Conservation (phyloP, 2,888 invertebrate genomes). For the Lasioglossum zephyrum region DNA sequence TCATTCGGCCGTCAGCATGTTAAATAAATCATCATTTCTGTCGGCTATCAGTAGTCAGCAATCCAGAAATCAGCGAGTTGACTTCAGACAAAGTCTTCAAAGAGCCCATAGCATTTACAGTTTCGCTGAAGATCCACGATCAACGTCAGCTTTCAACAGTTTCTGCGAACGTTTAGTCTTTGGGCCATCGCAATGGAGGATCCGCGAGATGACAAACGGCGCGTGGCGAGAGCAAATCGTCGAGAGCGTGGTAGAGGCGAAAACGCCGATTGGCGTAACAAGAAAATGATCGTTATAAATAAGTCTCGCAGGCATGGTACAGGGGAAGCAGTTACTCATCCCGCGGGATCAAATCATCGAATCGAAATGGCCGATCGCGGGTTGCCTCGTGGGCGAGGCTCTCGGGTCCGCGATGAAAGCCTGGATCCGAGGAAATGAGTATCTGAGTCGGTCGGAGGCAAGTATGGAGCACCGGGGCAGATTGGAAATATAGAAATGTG, state of each 20-base stretch:
- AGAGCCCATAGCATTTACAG: not conserved
- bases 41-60: not conserved
- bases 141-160: not conserved
- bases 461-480: not conserved
- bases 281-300: constrained; percentile 24
- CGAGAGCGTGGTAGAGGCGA: not conserved
- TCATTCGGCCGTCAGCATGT: not conserved
- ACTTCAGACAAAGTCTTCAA: not conserved
- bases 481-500: constrained; percentile 38
- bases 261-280: constrained; percentile 29
- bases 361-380: not conserved
- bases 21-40: not conserved
- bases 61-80: not conserved
- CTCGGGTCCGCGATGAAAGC: constrained; percentile 17
- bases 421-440: constrained; percentile 19
- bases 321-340: not conserved
- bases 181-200: constrained; percentile 10
- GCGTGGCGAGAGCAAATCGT: constrained; percentile 21
- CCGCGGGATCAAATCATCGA: not conserved
- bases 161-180: not conserved
- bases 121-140: not conserved
- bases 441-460: constrained; percentile 10
- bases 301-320: not conserved
- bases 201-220: constrained; percentile 43
- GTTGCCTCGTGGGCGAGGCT: constrained; percentile 2